Percentiles rank a stretch among this genome's conserved stretches.
These are phyloP conservation scores for Polypedilum vanderplanki DNA, from an alignment of 1,140 invertebrate genomes.

Conservation along the genomic window DNA sequence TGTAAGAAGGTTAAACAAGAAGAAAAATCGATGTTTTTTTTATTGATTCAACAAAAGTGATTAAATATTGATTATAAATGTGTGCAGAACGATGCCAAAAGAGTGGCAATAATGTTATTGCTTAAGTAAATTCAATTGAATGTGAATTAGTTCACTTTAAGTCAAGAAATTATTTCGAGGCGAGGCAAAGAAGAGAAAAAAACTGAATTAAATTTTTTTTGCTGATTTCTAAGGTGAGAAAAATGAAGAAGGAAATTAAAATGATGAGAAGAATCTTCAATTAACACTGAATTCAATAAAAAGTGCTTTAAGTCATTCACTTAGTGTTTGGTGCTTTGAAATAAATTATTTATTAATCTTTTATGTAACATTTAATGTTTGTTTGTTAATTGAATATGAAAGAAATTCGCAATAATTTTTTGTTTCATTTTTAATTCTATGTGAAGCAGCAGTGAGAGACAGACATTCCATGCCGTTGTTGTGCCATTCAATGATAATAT, in stretches of 20 bases:
- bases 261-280: not conserved
- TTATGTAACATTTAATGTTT: not conserved
- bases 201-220: not conserved
- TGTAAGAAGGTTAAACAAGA: not conserved
- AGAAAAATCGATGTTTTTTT: not conserved
- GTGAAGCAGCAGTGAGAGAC: not conserved
- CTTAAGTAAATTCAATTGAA: not conserved
- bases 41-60: slow-evolving; percentile 16
- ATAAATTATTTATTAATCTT: too few species aligned
- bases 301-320: not conserved
- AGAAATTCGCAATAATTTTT: not conserved
- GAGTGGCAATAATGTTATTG: not conserved
- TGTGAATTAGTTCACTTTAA: not conserved
- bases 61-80: slow-evolving; percentile 1
- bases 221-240: slow-evolving; percentile 12
- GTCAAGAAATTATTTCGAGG: not conserved
- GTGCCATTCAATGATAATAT: not conserved
- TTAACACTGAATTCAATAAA: not conserved
- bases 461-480: not conserved
- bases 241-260: not conserved
- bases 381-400: too few species aligned
- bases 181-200: not conserved
- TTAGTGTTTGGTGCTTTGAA: too few species aligned
- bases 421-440: not conserved
- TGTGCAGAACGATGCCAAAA: slow-evolving; percentile 14